Base-by-base conservation (phyloP, 2,888 invertebrate species). In the Himalopsyche tibetana region DNA sequence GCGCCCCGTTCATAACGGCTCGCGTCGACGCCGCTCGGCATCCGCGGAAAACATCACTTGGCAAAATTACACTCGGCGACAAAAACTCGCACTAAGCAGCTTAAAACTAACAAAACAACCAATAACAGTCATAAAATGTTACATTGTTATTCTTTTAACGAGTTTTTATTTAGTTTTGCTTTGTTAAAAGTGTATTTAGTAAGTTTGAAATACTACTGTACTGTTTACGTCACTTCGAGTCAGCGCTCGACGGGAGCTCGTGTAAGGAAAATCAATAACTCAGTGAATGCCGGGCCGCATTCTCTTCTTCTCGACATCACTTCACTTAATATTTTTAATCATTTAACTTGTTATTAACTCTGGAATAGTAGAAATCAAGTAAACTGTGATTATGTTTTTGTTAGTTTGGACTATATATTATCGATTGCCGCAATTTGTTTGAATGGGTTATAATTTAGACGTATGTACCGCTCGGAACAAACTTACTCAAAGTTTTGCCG, bases 181-280 rank as follows among this genome's bases (percentile, higher is more conserved):
- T 40, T 82, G 82, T 85, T 42, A 15, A 83, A 45, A 80, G 40
- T 84, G 79, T 80, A 82, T 85, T 80, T 17, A 28, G 8, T 45
- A 63, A 38, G 82, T 69, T 84, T 84, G 92, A 91, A 90, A n/a
- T 89, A 84, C n/a, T 82, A 40, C 51, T n/a, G 36, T n/a, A 28
- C 51, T 55, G 55, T 63, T 40, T 38, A 91, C 91, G 90, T 90
- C 89, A 90, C 91, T 90, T 91, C 92, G 92, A 92, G 92, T 90
- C 92, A 91, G 91, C 91, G 91, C 91, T 91, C 92, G 92, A 91
- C 92, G 90, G 93, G 93, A 74, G 84, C 92, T 92, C 91, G 92
- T 91, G 91, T 91, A 91, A 92, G 91, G 93, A 93, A 93, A 93
- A 93, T 93, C 93, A 93, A 93, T 93, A 93, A 93, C 93, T 93